Evolutionary conservation across 2,113 vertebrate genomes (phyloP).

Genomic region (Australoheros scitulus): DNA sequence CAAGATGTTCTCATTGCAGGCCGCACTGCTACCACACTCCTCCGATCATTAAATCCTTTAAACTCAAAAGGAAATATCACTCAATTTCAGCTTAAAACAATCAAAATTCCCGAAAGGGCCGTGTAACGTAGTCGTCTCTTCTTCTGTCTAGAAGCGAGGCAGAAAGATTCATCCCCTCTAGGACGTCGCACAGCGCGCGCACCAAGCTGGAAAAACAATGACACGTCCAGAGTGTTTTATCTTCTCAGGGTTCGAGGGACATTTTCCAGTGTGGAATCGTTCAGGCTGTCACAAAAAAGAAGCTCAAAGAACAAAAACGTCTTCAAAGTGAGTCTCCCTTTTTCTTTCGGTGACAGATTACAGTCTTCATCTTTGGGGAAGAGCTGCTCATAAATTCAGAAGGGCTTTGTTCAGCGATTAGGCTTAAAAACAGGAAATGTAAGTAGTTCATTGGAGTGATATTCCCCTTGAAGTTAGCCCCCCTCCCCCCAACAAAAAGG

Average conservation of each 20-base stretch:
- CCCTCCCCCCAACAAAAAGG: conserved; percentile 9
- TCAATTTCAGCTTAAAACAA: conserved; percentile 29
- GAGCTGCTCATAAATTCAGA: conserved; percentile 56
- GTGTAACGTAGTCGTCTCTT: background rate
- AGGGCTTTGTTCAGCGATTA: background rate
- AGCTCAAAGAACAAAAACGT: conserved; percentile 39
- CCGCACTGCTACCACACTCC: conserved; percentile 26
- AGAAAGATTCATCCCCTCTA: conserved; percentile 24
- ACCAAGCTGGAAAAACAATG: conserved; percentile 62
- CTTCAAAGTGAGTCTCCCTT: conserved; percentile 49
- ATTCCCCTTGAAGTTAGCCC: conserved; percentile 48
- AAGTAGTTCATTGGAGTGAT: conserved; percentile 47
- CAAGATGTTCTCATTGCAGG: conserved; percentile 45
- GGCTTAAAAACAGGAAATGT: conserved; percentile 52
- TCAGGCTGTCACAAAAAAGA: conserved; percentile 67
- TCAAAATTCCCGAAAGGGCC: background rate
- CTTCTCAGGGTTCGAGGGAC: conserved; percentile 66
- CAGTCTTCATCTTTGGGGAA: conserved; percentile 39
- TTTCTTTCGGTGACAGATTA: conserved; percentile 44
- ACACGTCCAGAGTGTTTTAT: conserved; percentile 69
- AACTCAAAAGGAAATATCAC: conserved; percentile 59
- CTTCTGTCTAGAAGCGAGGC: conserved; percentile 10
- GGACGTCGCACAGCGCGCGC: conserved; percentile 15
- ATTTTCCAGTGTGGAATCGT: conserved; percentile 68
- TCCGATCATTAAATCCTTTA: conserved; percentile 12